phyloP scores from a whole-genome alignment of 2,797 vertebrate species.

The Enteromius unitaeniatus region DNA sequence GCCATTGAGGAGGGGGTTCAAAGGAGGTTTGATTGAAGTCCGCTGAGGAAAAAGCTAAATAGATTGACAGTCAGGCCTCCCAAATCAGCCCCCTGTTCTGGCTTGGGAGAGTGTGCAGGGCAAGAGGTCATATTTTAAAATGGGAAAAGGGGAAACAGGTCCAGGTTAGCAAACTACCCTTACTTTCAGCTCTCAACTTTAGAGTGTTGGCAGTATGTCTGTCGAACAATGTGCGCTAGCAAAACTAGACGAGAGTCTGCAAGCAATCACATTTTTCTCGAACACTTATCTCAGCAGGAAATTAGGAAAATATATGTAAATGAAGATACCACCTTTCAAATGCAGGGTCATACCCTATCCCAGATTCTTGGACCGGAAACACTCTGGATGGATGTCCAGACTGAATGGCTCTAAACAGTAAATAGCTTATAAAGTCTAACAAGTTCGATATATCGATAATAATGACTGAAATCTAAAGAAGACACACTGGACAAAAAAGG shows the following conservation, averaged over 20 bases:
- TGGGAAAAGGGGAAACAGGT: conserved; percentile 59
- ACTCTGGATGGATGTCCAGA: neutral
- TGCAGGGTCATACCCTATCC: neutral
- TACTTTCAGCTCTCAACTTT: conserved; percentile 44
- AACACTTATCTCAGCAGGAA: neutral
- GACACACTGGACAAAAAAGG: neutral
- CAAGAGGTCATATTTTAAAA: conserved; percentile 63
- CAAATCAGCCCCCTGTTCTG: conserved; percentile 62
- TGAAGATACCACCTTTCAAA: neutral
- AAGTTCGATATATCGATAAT: neutral
- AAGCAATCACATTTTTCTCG: conserved; percentile 25
- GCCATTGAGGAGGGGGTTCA: conserved; percentile 61
- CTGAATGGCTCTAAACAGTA: neutral
- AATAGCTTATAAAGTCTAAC: neutral
- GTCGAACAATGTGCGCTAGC: conserved; percentile 46
- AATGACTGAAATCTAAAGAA: neutral
- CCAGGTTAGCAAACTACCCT: conserved; percentile 56
- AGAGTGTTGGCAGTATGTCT: conserved; percentile 24
- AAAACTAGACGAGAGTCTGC: conserved; percentile 33
- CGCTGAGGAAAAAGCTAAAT: conserved; percentile 57
- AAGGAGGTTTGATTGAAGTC: conserved; percentile 62
- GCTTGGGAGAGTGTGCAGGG: conserved; percentile 52
- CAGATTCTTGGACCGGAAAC: neutral
- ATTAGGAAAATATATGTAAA: neutral
- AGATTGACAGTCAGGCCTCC: conserved; percentile 61